A percentile compares a stretch with the other conserved stretches of the same genome.
Evolutionary conservation across 2,888 invertebrate species (phyloP).

Genomic region (Portevinia maculata): DNA sequence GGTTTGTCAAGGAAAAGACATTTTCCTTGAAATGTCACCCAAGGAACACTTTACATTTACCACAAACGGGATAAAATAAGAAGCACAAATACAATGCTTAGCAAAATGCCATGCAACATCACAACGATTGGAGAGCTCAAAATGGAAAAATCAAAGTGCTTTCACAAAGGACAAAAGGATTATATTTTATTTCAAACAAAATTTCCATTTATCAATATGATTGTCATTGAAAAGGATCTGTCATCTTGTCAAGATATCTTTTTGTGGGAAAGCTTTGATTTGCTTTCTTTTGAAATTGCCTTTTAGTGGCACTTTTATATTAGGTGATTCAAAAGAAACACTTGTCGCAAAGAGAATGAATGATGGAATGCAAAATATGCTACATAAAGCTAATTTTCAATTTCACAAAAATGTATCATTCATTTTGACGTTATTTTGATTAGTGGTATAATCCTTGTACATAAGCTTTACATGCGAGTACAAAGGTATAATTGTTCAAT

Average conservation of each 20-base stretch:
- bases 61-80: conserved; percentile 41
- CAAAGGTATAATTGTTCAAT: too few species aligned
- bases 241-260: conserved; percentile 60
- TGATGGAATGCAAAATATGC: conserved; percentile 36
- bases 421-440: background rate
- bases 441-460: too few species aligned
- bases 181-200: conserved; percentile 52
- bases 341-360: conserved; percentile 53
- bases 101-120: conserved; percentile 37
- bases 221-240: conserved; percentile 73
- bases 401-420: conserved; percentile 31
- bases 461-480: too few species aligned
- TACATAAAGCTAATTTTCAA: conserved; percentile 58
- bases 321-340: conserved; percentile 37
- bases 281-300: conserved; percentile 12
- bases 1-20: conserved; percentile 36
- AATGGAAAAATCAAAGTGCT: conserved; percentile 48
- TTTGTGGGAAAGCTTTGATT: conserved; percentile 5
- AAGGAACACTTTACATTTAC: conserved; percentile 12
- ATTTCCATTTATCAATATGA: conserved; percentile 72
- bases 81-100: conserved; percentile 12
- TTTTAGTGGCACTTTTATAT: conserved; percentile 31
- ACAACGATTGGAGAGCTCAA: conserved; percentile 21
- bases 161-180: conserved; percentile 35
- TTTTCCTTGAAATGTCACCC: conserved; percentile 37